Conservation (phyloP, 1,140 invertebrate species). For the Neodiprion pinetum region DNA sequence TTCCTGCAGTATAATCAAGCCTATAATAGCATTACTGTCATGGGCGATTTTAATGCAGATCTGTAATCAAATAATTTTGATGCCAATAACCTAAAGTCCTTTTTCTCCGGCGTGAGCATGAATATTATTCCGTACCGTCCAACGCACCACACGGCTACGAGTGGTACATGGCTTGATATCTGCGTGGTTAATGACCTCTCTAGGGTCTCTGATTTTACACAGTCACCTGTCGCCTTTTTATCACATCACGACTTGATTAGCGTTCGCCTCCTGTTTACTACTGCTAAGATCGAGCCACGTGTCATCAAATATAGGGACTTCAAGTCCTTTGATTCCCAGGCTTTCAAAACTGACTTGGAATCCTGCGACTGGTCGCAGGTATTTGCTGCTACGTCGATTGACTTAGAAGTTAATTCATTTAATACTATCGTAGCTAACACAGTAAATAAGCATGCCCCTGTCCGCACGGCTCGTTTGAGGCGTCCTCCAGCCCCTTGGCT, state of each 20-base stretch:
- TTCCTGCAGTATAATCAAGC: too few relatives aligned
- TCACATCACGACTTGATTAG: constrained; percentile 11
- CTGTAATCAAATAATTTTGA: too few relatives aligned
- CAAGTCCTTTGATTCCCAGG: not conserved
- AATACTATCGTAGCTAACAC: not conserved
- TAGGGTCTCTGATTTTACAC: too few relatives aligned
- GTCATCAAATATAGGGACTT: not conserved
- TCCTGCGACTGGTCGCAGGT: not conserved
- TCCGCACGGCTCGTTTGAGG: not conserved
- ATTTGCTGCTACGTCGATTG: not conserved
- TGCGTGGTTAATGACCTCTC: too few relatives aligned
- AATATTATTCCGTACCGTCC: too few relatives aligned
- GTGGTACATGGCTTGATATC: too few relatives aligned
- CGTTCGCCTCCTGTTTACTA: not conserved
- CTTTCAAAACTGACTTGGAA: not conserved
- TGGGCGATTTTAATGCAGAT: too few relatives aligned
- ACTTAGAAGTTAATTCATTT: not conserved
- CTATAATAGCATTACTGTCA: too few relatives aligned
- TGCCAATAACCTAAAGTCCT: too few relatives aligned
- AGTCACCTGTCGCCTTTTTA: not conserved
- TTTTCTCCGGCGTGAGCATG: too few relatives aligned
- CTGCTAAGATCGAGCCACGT: not conserved
- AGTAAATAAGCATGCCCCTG: not conserved
- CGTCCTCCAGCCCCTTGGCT: constrained; percentile 13
- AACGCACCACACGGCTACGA: too few relatives aligned